Evolutionary conservation across 2,888 invertebrate species (phyloP), one percentile per base, ranked within the genome.

Genomic region (Cephus pygmeus): DNA sequence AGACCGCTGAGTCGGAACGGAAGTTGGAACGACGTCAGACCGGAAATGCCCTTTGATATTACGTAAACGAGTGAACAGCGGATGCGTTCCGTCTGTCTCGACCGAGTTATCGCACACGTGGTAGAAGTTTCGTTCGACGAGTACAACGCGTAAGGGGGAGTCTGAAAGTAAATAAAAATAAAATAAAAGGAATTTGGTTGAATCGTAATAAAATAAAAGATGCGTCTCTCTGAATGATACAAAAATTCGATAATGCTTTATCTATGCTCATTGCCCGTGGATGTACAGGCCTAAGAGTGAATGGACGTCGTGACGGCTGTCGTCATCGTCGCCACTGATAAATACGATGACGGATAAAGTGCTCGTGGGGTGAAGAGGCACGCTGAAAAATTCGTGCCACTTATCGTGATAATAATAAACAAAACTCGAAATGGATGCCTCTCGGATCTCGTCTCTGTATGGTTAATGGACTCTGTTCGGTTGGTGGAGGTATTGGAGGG

Each of bases 11-110:
- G 73, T 69, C 69, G n/a, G 33, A 69, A 69, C 83, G 85, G 83
- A 85, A 84, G 82, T 80, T 2, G 56, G 9, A 80, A 79, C 73
- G 77, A 76, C 76, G 78, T 76, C 74, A 69, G 73, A 71, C 78
- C 85, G 85, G 85, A 85, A 85, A 82, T 79, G 83, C 82, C 82
- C 79, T 84, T 82, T 56, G 56, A 81, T 83, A 79, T 85, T 83
- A 80, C 82, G 82, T 84, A 80, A 77, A 82, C 78, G 71, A 76
- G 73, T 73, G 69, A 79, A 75, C 79, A 79, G 78, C 40, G 40
- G 15, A 15, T 56, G 56, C 56, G 56, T 23, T 56, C 23, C 23
- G 56, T 23, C 23, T 56, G 23, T 56, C 56, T 56, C 56, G 56
- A 56, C 0, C 56, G 23, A 56, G 23, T 23, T 56, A 9, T 23